Evolutionary conservation across 1,140 invertebrate genomes (phyloP).

Genomic region (Hypothenemus hampei): DNA sequence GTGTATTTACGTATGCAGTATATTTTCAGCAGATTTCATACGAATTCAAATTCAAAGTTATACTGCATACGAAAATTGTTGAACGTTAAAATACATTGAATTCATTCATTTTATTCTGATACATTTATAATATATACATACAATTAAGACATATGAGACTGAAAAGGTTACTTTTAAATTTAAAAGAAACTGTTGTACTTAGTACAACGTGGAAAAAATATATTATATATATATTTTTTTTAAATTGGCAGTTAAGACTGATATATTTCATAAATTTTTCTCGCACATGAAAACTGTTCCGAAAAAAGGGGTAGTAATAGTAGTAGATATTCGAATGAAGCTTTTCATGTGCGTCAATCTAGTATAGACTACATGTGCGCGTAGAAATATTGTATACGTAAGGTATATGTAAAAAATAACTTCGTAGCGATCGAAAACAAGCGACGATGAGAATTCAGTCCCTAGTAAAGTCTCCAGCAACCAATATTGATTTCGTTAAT

Average conservation of each 20-base stretch:
- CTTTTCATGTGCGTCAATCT: background rate
- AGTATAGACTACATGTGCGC: background rate
- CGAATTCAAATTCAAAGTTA: constrained; percentile 21
- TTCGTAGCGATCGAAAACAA: constrained; percentile 15
- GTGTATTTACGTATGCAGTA: constrained; percentile 40
- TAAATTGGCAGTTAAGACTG: constrained; percentile 4
- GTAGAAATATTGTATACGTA: background rate
- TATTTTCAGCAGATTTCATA: constrained; percentile 16
- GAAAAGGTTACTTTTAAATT: constrained; percentile 24
- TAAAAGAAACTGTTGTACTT: constrained; percentile 22
- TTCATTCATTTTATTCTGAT: constrained; percentile 34
- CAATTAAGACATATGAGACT: constrained; percentile 28
- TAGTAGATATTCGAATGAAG: background rate
- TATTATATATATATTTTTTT: background rate
- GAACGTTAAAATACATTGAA: constrained; percentile 40
- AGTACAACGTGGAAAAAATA: too few relatives aligned
- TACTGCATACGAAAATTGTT: constrained; percentile 38
- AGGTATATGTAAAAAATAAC: background rate
- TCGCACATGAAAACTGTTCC: background rate
- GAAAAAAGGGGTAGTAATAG: too few relatives aligned
- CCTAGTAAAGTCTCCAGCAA: constrained; percentile 31
- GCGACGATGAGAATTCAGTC: constrained; percentile 38
- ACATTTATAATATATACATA: constrained; percentile 39
- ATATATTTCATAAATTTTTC: too few relatives aligned
- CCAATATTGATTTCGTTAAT: constrained; percentile 33